A percentile compares a stretch with the other conserved stretches of the same genome.
These are phyloP conservation scores for Celastrina argiolus DNA, from an alignment of 2,888 invertebrate genomes.

Conservation along the genomic window DNA sequence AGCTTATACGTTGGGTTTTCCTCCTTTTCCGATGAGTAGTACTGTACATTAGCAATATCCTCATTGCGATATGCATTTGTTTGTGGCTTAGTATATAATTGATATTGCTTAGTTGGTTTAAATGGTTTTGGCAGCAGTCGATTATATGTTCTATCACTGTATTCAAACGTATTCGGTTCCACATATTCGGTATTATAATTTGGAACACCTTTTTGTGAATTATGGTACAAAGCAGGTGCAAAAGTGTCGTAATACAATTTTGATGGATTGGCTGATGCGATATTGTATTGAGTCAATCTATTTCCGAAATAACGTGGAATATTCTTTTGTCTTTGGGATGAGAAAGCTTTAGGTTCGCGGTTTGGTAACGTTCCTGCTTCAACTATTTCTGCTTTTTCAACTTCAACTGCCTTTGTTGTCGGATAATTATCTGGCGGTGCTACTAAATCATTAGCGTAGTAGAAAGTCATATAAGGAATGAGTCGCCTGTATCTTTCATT, in stretches of 20 bases:
- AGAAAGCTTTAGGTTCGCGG: constrained; percentile 55
- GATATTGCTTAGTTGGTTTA: constrained; percentile 44
- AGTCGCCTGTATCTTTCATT: constrained; percentile 86
- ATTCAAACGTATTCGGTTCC: constrained; percentile 41
- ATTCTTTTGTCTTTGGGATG: constrained; percentile 51
- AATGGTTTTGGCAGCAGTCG: constrained; percentile 48
- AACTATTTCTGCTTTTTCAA: constrained; percentile 64
- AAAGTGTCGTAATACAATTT: constrained; percentile 62
- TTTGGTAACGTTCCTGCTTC: constrained; percentile 48
- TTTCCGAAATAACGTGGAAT: constrained; percentile 72
- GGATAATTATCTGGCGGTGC: constrained; percentile 52
- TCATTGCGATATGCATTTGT: constrained; percentile 50
- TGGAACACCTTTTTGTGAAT: constrained; percentile 42
- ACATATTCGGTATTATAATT: constrained; percentile 49
- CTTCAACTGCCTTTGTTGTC: constrained; percentile 43
- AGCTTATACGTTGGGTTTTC: constrained; percentile 61
- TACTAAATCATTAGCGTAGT: constrained; percentile 80
- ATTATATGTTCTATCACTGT: constrained; percentile 46
- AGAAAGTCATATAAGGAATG: constrained; percentile 90
- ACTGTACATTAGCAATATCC: constrained; percentile 51
- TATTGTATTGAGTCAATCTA: constrained; percentile 65
- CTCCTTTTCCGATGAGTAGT: constrained; percentile 60
- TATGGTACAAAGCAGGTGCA: constrained; percentile 46
- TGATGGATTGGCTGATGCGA: constrained; percentile 66
- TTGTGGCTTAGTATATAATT: constrained; percentile 44